Conservation (phyloP, 2,797 vertebrate species). For the Oreochromis grahami region DNA sequence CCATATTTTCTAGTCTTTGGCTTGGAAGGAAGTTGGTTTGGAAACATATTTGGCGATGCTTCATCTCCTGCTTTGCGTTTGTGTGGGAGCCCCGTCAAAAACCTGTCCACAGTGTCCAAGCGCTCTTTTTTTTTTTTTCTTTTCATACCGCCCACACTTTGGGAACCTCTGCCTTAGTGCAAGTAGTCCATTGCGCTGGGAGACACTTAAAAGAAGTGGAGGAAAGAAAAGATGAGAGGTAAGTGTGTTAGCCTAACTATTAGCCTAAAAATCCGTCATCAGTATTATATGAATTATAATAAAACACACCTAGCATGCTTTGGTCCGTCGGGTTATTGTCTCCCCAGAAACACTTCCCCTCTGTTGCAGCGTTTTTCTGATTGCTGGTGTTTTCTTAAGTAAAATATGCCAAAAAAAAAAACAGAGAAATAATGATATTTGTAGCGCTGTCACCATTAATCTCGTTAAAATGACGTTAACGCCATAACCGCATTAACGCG, state of each 20-base stretch:
- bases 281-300: background rate
- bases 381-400: background rate
- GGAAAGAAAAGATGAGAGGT: background rate
- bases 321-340: rapidly evolving
- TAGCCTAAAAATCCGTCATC: background rate
- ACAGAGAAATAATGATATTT: background rate
- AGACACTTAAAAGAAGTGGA: background rate
- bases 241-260: background rate
- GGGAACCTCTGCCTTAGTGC: too few species aligned
- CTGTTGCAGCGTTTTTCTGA: background rate
- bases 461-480: rapidly evolving
- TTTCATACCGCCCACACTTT: too few species aligned
- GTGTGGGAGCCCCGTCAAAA: too few species aligned
- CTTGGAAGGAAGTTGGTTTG: too few species aligned
- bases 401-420: background rate
- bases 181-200: too few species aligned
- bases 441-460: background rate
- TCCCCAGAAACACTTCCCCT: background rate
- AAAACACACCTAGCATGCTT: background rate
- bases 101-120: too few species aligned
- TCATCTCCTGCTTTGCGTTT: too few species aligned
- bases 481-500: rapidly evolving
- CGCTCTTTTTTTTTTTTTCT: too few species aligned
- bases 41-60: too few species aligned
- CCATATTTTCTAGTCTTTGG: too few species aligned